phyloP scores from a whole-genome alignment of 2,888 invertebrate genomes.

The Iphiclides podalirius region DNA sequence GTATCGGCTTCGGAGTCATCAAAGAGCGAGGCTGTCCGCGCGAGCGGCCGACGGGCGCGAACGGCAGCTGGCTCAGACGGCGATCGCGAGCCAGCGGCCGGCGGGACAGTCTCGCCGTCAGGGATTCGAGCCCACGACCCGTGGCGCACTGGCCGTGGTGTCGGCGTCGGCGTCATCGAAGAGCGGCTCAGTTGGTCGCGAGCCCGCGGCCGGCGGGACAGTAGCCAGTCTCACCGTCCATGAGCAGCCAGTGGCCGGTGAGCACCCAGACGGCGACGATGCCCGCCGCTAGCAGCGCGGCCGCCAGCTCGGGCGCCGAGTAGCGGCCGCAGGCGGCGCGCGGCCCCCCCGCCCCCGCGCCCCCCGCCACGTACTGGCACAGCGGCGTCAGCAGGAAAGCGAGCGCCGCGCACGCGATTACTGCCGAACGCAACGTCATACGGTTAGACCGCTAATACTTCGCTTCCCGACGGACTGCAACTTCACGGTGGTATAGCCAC shows the following conservation, averaged over 20 bases:
- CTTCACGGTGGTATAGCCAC: too few relatives aligned
- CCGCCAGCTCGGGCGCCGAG: conserved; percentile 95
- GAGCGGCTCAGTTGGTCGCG: too few relatives aligned
- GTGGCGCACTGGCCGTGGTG: too few relatives aligned
- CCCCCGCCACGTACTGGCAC: conserved; percentile 92
- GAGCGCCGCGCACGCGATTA: conserved; percentile 97
- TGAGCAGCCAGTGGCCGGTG: conserved; percentile 98
- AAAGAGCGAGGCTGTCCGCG: too few relatives aligned
- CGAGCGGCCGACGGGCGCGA: too few relatives aligned
- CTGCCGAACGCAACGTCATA: conserved; percentile 61
- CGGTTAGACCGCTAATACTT: not conserved
- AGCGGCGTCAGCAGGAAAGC: conserved; percentile 97
- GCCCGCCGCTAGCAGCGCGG: conserved; percentile 93
- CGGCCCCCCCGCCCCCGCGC: conserved; percentile 83
- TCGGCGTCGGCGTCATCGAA: too few relatives aligned
- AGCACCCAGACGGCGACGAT: conserved; percentile 98
- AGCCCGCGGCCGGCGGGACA: conserved; percentile 11
- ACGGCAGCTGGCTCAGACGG: too few relatives aligned
- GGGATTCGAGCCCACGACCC: too few relatives aligned
- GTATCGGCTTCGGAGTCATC: too few relatives aligned
- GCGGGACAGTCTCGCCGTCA: too few relatives aligned
- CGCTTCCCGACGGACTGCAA: not conserved
- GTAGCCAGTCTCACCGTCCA: conserved; percentile 88
- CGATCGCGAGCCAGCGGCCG: too few relatives aligned
- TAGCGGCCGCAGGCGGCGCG: conserved; percentile 93